Percentiles rank a stretch among this genome's conserved stretches.
Evolutionary conservation across 2,888 invertebrate genomes (phyloP).

Genomic region (Watsonalla cultraria): DNA sequence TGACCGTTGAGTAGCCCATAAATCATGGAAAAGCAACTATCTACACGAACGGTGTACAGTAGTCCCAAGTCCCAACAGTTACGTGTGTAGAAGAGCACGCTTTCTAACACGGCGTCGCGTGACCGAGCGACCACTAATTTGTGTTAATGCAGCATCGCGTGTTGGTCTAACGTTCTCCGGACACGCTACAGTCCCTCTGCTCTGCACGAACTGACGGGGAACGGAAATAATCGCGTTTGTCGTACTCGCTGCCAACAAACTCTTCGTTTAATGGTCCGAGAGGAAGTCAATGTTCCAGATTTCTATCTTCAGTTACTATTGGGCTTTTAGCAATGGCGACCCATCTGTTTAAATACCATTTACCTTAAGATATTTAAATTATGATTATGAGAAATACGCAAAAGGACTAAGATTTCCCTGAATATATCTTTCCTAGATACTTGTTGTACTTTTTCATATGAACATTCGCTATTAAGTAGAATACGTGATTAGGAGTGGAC

Average conservation of each 20-base stretch:
- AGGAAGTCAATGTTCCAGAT: neutral
- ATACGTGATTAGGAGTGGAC: no score
- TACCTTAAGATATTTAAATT: no score
- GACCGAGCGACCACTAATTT: slow-evolving; percentile 41
- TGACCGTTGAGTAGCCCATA: neutral
- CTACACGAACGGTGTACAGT: slow-evolving; percentile 15
- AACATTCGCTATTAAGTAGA: no score
- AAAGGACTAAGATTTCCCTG: no score
- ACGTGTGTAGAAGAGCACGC: slow-evolving; percentile 32
- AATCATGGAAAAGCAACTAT: slow-evolving; percentile 4
- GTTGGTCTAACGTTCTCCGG: slow-evolving; percentile 22
- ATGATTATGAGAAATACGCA: no score
- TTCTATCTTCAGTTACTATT: neutral
- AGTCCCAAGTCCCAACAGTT: slow-evolving; percentile 14
- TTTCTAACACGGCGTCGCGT: slow-evolving; percentile 55
- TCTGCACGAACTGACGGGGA: slow-evolving; percentile 7
- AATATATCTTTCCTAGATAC: no score
- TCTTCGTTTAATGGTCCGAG: neutral
- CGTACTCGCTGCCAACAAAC: slow-evolving; percentile 2
- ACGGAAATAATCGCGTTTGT: slow-evolving; percentile 14
- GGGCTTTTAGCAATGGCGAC: neutral
- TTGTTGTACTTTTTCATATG: no score
- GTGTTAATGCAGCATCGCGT: slow-evolving; percentile 42
- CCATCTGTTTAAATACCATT: no score
- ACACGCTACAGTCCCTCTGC: slow-evolving; percentile 17